Conservation (phyloP, 2,113 vertebrate species). For the Ciconia maguari region DNA sequence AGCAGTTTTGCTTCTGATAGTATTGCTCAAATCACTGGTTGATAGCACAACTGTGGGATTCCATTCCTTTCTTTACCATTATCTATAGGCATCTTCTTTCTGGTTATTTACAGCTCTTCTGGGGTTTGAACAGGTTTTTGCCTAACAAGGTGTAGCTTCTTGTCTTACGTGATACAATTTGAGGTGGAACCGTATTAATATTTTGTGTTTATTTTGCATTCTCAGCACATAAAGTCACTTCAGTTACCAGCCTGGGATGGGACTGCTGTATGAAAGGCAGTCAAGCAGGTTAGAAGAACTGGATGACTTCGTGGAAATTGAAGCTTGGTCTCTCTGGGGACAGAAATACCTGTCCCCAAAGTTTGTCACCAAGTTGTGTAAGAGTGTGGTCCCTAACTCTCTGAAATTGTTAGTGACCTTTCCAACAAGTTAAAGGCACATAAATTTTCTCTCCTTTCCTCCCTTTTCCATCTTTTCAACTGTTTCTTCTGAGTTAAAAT, state of each 20-base stretch:
- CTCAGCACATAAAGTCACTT: neutral
- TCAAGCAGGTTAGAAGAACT: neutral
- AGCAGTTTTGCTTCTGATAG: neutral
- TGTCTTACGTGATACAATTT: neutral
- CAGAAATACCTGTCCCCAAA: neutral
- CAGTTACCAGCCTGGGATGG: neutral
- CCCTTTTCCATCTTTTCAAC: neutral
- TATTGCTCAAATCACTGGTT: neutral
- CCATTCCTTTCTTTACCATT: neutral
- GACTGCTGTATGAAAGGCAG: neutral
- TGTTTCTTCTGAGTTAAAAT: neutral
- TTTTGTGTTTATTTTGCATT: neutral
- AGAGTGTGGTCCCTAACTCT: neutral
- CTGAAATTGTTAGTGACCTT: neutral
- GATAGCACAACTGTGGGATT: neutral
- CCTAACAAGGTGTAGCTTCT: neutral
- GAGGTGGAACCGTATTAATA: neutral
- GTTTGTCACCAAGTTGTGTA: neutral
- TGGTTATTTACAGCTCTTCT: neutral
- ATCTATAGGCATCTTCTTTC: neutral
- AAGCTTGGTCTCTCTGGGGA: neutral
- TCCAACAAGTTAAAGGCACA: neutral
- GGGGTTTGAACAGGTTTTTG: neutral
- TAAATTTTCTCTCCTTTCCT: neutral
- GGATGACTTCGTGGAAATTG: neutral